Evolutionary conservation across 2,113 vertebrate species (phyloP).

Genomic region (Mungos mungo): DNA sequence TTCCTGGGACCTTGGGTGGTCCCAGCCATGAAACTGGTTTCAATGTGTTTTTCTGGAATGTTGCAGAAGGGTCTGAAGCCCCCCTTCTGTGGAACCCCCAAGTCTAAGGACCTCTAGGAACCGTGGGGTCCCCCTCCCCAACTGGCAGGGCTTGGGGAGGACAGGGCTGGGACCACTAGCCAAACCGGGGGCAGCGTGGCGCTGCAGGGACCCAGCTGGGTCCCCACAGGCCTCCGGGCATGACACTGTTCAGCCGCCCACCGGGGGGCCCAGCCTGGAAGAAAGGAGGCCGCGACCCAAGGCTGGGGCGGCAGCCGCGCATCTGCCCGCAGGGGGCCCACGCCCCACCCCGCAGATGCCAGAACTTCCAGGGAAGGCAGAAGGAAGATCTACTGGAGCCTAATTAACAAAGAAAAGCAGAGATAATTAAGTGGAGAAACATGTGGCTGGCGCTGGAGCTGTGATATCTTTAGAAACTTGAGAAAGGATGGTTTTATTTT

Average conservation of each 20-base stretch:
- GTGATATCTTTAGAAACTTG: slow-evolving; percentile 11
- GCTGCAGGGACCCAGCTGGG: background rate
- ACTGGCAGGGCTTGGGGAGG: background rate
- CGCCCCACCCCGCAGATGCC: slow-evolving; percentile 40
- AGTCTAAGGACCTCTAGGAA: background rate
- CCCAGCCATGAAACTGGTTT: background rate
- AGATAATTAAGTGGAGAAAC: slow-evolving; percentile 63
- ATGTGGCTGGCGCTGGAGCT: background rate
- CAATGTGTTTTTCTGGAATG: background rate
- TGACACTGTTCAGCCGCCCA: fast-evolving
- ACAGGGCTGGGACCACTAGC: background rate
- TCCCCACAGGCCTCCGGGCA: background rate
- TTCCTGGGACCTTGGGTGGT: background rate
- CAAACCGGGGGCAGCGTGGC: background rate
- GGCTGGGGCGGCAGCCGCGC: background rate
- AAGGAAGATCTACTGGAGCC: background rate
- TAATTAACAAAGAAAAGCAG: slow-evolving; percentile 58
- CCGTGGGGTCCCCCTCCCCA: background rate
- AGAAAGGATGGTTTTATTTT: slow-evolving; percentile 3
- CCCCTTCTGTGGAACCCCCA: background rate
- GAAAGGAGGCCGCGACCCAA: background rate
- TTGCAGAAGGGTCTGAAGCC: background rate
- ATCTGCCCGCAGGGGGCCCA: background rate
- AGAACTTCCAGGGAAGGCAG: background rate
- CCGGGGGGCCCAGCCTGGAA: background rate